Evolutionary conservation across 2,113 vertebrate species (phyloP).

Genomic region (Urocolius indicus): DNA sequence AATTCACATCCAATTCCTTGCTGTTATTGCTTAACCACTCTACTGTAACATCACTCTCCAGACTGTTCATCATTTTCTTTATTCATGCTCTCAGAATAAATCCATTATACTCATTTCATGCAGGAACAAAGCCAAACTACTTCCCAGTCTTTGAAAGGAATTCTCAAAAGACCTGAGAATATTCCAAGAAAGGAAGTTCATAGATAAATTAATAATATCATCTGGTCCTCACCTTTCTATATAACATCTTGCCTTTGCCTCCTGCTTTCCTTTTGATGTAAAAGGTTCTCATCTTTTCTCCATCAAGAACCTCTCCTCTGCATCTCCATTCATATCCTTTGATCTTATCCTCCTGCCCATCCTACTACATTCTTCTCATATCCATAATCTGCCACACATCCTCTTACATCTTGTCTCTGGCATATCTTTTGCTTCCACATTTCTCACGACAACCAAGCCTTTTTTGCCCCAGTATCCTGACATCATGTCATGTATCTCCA

Average conservation of each 20-base stretch:
- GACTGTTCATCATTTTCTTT: background rate
- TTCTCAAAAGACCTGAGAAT: background rate
- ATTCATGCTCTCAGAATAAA: background rate
- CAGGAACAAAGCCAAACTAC: background rate
- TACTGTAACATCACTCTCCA: background rate
- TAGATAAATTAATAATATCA: background rate
- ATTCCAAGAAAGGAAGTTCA: background rate
- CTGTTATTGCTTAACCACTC: background rate
- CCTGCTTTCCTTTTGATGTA: background rate
- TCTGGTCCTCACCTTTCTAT: background rate
- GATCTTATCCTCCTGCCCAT: background rate
- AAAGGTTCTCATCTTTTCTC: background rate
- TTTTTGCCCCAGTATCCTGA: background rate
- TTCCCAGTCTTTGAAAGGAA: background rate
- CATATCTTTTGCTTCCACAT: background rate
- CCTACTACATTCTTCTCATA: background rate
- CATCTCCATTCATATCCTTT: background rate
- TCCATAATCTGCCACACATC: background rate
- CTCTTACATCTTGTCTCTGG: background rate
- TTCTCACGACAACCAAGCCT: background rate
- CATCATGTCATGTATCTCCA: background rate
- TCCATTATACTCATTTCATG: background rate
- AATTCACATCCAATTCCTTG: background rate
- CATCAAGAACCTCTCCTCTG: background rate
- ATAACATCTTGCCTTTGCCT: background rate